Conservation (phyloP, 2,888 invertebrate species). For the Adelognathus sp. region DNA sequence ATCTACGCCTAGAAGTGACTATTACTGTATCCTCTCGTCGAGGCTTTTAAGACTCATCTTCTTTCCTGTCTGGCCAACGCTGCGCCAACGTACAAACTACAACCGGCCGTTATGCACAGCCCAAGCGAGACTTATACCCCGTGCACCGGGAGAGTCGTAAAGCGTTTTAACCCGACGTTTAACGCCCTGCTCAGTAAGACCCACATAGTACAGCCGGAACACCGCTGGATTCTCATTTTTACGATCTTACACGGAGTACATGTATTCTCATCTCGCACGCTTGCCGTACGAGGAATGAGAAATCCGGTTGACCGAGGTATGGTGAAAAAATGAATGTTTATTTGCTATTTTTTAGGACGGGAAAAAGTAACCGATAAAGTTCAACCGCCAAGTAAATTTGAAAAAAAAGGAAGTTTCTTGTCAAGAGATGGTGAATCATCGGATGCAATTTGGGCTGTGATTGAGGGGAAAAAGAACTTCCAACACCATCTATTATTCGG, state of each 20-base stretch:
- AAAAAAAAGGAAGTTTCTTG: too few relatives aligned
- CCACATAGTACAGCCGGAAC: conserved; percentile 39
- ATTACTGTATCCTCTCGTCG: conserved; percentile 40
- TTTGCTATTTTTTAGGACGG: background rate
- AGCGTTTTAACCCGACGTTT: conserved; percentile 58
- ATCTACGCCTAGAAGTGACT: background rate
- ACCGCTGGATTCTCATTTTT: conserved; percentile 54
- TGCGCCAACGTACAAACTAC: background rate
- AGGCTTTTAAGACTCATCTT: conserved; percentile 43
- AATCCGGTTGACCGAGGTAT: background rate
- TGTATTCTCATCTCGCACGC: conserved; percentile 7
- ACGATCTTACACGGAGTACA: conserved; percentile 37
- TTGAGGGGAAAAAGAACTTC: too few relatives aligned
- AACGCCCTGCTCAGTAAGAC: conserved; percentile 56
- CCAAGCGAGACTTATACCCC: conserved; percentile 23
- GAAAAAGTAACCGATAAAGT: too few relatives aligned
- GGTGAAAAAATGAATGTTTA: background rate
- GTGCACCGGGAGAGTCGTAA: conserved; percentile 49
- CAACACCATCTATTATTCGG: too few relatives aligned
- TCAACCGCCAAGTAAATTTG: too few relatives aligned
- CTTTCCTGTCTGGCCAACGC: conserved; percentile 11
- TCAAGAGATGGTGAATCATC: too few relatives aligned
- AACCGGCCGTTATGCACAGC: background rate
- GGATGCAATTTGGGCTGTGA: too few relatives aligned
- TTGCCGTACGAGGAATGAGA: background rate